Conservation (phyloP, 1,140 invertebrate species). For the Drosophila punjabiensis region DNA sequence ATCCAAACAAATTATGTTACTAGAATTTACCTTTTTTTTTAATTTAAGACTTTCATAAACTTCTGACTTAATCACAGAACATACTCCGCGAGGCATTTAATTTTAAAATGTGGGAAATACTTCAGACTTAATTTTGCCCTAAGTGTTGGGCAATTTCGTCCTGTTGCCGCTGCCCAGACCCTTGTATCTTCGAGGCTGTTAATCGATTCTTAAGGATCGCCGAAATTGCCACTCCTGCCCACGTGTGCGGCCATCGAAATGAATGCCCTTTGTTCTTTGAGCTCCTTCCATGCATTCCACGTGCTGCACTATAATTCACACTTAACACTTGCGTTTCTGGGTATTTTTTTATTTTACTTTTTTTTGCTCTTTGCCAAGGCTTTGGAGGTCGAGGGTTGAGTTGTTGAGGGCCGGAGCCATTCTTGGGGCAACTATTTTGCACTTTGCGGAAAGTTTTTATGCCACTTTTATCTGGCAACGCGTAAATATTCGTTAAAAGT, state of each 20-base stretch:
- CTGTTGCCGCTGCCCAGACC: background rate
- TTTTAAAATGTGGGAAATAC: background rate
- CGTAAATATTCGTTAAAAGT: slow-evolving; percentile 84
- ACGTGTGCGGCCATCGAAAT: slow-evolving; percentile 50
- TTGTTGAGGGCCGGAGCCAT: slow-evolving; percentile 42
- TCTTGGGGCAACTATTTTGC: slow-evolving; percentile 64
- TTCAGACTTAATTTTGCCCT: background rate
- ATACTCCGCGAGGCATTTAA: background rate
- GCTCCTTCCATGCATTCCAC: slow-evolving; percentile 44
- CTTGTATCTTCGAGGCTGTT: slow-evolving; percentile 18
- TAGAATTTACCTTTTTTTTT: background rate
- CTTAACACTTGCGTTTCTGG: slow-evolving; percentile 70
- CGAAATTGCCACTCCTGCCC: slow-evolving; percentile 22
- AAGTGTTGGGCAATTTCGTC: slow-evolving; percentile 7
- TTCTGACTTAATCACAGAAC: background rate
- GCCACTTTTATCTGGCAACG: slow-evolving; percentile 80
- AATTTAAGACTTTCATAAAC: background rate
- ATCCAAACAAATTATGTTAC: background rate
- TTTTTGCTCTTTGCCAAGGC: slow-evolving; percentile 1
- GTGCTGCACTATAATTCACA: slow-evolving; percentile 75
- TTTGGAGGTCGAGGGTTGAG: slow-evolving; percentile 42
- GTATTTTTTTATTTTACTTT: slow-evolving; percentile 10
- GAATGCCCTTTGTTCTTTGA: slow-evolving; percentile 66
- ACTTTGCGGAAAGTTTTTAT: slow-evolving; percentile 81
- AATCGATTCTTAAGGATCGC: slow-evolving; percentile 46